These are phyloP conservation scores for Sciaenops ocellatus DNA, from an alignment of 2,797 vertebrate genomes.

Conservation along the genomic window DNA sequence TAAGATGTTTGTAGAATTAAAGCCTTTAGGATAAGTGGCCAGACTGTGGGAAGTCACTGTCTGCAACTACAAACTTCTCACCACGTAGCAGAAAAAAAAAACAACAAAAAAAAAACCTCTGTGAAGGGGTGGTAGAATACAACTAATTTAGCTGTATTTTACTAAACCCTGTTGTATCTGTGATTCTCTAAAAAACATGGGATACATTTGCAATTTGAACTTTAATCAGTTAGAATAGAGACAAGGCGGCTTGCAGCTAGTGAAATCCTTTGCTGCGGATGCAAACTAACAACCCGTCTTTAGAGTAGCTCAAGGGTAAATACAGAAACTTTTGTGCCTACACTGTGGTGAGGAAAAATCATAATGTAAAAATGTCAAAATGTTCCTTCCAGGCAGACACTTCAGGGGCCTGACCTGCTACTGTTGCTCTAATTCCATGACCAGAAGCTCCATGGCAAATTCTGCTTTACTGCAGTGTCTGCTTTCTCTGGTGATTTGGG, in stretches of 20 bases:
- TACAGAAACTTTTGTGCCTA: background rate
- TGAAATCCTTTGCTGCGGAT: too few species aligned
- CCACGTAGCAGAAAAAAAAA: too few species aligned
- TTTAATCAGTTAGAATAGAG: background rate
- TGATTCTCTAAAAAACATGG: background rate
- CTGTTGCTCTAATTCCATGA: slow-evolving; percentile 40
- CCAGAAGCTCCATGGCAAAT: slow-evolving; percentile 31
- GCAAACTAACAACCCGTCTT: too few species aligned
- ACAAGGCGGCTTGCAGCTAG: too few species aligned
- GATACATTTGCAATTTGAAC: background rate
- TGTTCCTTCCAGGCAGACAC: slow-evolving; percentile 15
- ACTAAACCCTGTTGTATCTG: background rate
- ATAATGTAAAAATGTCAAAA: slow-evolving; percentile 15
- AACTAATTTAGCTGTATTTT: too few species aligned
- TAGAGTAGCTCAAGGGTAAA: background rate
- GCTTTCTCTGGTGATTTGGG: slow-evolving; percentile 43
- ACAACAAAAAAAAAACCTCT: too few species aligned
- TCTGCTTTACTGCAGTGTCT: background rate
- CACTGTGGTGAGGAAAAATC: slow-evolving; percentile 1
- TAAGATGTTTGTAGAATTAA: background rate
- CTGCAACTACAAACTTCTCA: background rate
- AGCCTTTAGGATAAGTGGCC: background rate
- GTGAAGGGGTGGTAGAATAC: too few species aligned
- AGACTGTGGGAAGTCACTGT: background rate
- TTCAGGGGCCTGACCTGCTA: slow-evolving; percentile 38